These are phyloP conservation scores for Odontocolon sp. DNA, from an alignment of 2,888 invertebrate genomes.

Conservation along the genomic window DNA sequence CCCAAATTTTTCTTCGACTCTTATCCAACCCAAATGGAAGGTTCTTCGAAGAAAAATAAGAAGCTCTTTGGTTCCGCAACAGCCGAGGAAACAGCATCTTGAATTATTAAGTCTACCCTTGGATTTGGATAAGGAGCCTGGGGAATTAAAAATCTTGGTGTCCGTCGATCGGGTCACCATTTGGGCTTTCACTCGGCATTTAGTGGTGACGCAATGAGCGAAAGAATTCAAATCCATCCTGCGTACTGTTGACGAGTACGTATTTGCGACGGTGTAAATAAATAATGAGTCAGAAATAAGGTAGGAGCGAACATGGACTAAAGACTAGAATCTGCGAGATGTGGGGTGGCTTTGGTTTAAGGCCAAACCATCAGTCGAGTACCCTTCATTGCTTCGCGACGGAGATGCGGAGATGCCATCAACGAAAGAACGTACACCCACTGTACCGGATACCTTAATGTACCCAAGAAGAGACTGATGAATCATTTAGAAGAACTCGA, in stretches of 20 bases:
- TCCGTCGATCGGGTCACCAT: conserved; percentile 64
- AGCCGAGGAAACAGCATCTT: conserved; percentile 55
- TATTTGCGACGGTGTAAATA: conserved; percentile 78
- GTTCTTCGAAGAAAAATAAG: conserved; percentile 3
- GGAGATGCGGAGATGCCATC: conserved; percentile 74
- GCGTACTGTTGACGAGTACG: conserved; percentile 34
- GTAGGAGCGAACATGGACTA: conserved; percentile 32
- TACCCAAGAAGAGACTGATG: conserved; percentile 63
- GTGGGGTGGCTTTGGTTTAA: conserved; percentile 37
- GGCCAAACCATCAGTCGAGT: conserved; percentile 53
- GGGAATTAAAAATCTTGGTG: conserved; percentile 77
- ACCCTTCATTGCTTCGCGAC: conserved; percentile 60
- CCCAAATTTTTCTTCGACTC: conserved; percentile 55
- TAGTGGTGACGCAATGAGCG: conserved; percentile 43
- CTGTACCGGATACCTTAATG: conserved; percentile 68
- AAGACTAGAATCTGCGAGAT: neutral
- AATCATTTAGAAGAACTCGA: conserved; percentile 71
- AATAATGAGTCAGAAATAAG: conserved; percentile 75
- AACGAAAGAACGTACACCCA: conserved; percentile 68
- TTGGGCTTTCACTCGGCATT: conserved; percentile 9
- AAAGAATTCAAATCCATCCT: conserved; percentile 34
- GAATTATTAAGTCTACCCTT: conserved; percentile 75
- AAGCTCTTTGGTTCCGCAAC: neutral
- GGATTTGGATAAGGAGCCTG: conserved; percentile 57
- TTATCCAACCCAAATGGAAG: conserved; percentile 62